These are phyloP conservation scores for Lophotriccus pileatus DNA, from an alignment of 2,797 vertebrate genomes.

Conservation along the genomic window DNA sequence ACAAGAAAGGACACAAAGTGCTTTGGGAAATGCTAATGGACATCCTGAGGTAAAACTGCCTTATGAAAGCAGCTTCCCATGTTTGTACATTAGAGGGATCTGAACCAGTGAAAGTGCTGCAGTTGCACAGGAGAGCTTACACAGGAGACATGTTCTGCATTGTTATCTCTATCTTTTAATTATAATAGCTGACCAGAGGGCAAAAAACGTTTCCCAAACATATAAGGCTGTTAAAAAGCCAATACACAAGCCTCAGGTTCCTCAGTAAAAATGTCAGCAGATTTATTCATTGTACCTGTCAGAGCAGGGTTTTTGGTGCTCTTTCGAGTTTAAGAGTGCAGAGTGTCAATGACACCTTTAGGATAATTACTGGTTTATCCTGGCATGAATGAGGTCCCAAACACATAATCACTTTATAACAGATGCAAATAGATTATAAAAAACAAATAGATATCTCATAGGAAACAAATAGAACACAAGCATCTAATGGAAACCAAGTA, in stretches of 20 bases:
- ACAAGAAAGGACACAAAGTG: not conserved
- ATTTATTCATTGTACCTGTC: not conserved
- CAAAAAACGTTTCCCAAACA: not conserved
- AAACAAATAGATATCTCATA: not conserved
- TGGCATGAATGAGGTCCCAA: not conserved
- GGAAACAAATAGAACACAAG: not conserved
- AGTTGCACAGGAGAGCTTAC: not conserved
- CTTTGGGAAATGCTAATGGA: slow-evolving; percentile 17
- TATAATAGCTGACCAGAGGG: not conserved
- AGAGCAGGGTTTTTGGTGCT: not conserved
- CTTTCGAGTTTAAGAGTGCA: not conserved
- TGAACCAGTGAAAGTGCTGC: not conserved
- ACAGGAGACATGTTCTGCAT: not conserved
- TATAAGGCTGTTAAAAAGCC: not conserved
- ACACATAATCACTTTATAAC: not conserved
- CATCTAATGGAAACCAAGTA: not conserved
- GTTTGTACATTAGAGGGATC: not conserved
- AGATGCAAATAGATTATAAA: slow-evolving; percentile 1
- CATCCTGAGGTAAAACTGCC: not conserved
- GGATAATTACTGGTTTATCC: not conserved
- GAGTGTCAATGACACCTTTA: not conserved
- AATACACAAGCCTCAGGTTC: not conserved
- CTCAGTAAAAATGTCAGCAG: not conserved
- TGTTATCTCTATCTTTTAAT: not conserved
- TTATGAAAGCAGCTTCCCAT: not conserved